phyloP scores from a whole-genome alignment of 2,888 invertebrate species.

The Sericinus montela region DNA sequence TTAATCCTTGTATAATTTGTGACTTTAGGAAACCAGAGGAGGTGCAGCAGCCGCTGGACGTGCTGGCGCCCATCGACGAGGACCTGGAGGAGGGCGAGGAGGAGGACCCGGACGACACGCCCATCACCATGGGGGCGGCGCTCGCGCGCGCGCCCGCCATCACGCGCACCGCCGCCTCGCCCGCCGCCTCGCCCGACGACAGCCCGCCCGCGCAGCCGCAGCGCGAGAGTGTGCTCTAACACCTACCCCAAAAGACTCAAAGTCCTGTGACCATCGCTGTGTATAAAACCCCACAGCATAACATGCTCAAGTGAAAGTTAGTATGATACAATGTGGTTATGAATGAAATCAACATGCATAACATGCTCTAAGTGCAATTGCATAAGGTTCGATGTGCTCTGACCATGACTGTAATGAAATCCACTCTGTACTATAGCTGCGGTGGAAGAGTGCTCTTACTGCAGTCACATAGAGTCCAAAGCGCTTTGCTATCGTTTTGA shows the following conservation, averaged over 20 bases:
- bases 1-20: too few species aligned
- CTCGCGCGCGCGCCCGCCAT: conserved; percentile 82
- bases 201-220: conserved; percentile 62
- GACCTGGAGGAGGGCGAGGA: conserved; percentile 85
- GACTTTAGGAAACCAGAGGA: conserved; percentile 73
- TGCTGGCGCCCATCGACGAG: conserved; percentile 90
- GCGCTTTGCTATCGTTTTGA: too few species aligned
- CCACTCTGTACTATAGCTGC: too few species aligned
- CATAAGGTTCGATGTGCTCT: too few species aligned
- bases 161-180: conserved; percentile 87
- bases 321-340: too few species aligned
- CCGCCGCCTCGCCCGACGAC: conserved; percentile 83
- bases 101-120: conserved; percentile 84
- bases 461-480: too few species aligned
- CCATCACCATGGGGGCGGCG: conserved; percentile 82
- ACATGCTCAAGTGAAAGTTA: too few species aligned
- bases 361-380: too few species aligned
- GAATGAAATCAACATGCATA: too few species aligned
- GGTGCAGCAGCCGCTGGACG: conserved; percentile 82
- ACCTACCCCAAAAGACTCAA: not conserved
- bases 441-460: too few species aligned
- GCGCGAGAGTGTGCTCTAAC: conserved; percentile 78
- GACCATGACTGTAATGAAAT: too few species aligned
- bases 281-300: not conserved
- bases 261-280: not conserved